Evolutionary conservation across 2,797 vertebrate genomes (phyloP), one percentile per base, ranked within the genome.

Genomic region (Pangasius mekongensis): DNA sequence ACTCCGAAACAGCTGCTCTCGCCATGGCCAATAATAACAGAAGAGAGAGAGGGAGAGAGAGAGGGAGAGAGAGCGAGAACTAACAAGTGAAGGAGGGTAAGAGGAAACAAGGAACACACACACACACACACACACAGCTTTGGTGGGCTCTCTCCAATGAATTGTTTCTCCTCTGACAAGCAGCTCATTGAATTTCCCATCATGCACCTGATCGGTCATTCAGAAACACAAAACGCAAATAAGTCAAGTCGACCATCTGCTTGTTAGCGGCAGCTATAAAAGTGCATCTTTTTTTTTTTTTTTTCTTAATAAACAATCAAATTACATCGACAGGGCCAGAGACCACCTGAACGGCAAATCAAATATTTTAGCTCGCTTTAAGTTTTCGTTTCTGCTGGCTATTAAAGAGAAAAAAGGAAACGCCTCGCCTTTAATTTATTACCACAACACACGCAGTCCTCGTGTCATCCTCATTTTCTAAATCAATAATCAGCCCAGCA

Each of bases 401-500:
- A 97, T 97, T 97, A 97, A 98, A 98, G 97, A 86, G 58, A 97
- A 96, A 97, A 96, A 39, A 85, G 10, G 22, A 67, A n/a, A 36
- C 33, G 64, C 62, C 97, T 96, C 93, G 97, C 97, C 97, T 99
- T 99, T 98, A 98, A 99, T 99, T 99, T 98, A 99, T 99, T 97
- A 98, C 97, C 97, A 96, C 97, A 98, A 97, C 97, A 97, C 97
- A 97, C 97, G 97, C 98, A 97, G 97, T 98, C 96, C 97, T 96
- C 96, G 97, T 98, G 98, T 98, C 97, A 98, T 99, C 97, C 98
- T 99, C 98, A 99, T 99, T 99, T 99, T 99, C 98, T 98, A 99
- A 99, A 99, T 99, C 98, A 99, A 99, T 99, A 99, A 99, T 99
- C 98, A 99, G 97, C 98, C 97, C 98, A 98, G 98, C 98, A 99